Conservation (phyloP, 2,797 vertebrate species). For the Aratinga solstitialis region DNA sequence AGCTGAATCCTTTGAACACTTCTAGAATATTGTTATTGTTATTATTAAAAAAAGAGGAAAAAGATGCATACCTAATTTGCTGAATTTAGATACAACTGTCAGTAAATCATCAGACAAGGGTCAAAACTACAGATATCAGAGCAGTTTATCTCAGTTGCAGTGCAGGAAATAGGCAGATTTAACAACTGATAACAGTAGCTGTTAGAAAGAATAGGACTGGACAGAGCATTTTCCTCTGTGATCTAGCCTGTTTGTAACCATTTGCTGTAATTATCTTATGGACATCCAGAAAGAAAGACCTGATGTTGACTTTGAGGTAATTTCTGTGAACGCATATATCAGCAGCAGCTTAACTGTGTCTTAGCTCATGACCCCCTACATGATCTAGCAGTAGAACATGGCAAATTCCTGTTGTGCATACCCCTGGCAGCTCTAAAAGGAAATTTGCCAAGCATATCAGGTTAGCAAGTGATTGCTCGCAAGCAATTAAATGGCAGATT, state of each 20-base stretch:
- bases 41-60: too few relatives aligned
- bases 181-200: neutral
- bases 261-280: neutral
- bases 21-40: neutral
- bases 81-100: neutral
- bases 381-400: neutral
- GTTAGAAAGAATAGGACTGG: neutral
- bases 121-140: neutral
- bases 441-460: neutral
- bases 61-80: neutral
- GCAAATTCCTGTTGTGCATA: neutral
- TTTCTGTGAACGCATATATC: neutral
- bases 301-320: neutral
- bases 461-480: neutral
- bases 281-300: neutral
- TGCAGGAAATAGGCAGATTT: neutral
- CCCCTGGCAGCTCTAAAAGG: neutral
- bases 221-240: neutral
- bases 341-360: neutral
- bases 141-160: neutral
- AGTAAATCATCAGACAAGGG: neutral
- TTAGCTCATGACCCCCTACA: neutral
- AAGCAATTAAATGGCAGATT: constrained; percentile 23
- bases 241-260: neutral
- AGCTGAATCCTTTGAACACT: neutral